phyloP scores from a whole-genome alignment of 2,888 invertebrate species.

The Pristionchus japonicus region DNA sequence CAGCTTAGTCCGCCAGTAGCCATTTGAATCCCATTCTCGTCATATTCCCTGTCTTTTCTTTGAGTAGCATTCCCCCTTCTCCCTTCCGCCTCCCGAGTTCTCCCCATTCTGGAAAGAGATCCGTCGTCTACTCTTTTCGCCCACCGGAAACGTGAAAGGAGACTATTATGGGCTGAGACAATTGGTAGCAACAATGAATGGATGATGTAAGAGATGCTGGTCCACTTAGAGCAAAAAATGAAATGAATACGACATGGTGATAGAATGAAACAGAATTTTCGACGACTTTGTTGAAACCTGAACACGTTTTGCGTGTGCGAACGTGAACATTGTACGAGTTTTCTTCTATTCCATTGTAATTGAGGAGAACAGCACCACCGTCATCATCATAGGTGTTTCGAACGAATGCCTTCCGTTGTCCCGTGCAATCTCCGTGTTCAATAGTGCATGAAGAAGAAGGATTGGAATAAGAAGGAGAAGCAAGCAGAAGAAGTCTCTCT shows the following conservation, averaged over 20 bases:
- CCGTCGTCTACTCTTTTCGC: constrained; percentile 25
- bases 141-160: constrained; percentile 31
- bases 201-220: neutral
- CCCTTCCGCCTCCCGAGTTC: neutral
- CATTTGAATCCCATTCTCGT: neutral
- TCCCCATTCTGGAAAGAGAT: constrained; percentile 32
- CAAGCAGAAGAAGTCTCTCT: constrained; percentile 11
- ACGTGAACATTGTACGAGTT: neutral
- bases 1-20: no score
- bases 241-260: neutral
- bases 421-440: constrained; percentile 25
- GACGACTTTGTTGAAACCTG: neutral
- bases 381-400: neutral
- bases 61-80: constrained; percentile 8
- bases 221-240: neutral
- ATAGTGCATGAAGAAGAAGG: constrained; percentile 43
- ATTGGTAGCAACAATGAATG: constrained; percentile 44
- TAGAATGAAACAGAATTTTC: neutral
- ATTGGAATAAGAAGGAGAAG: constrained; percentile 18
- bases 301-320: neutral
- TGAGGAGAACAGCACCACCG: neutral
- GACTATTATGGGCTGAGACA: constrained; percentile 31
- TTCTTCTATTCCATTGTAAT: neutral
- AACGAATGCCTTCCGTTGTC: neutral
- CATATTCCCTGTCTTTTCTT: constrained; percentile 4